Base-by-base conservation (phyloP, 2,888 invertebrate species). In the Flexamia atlantica region DNA sequence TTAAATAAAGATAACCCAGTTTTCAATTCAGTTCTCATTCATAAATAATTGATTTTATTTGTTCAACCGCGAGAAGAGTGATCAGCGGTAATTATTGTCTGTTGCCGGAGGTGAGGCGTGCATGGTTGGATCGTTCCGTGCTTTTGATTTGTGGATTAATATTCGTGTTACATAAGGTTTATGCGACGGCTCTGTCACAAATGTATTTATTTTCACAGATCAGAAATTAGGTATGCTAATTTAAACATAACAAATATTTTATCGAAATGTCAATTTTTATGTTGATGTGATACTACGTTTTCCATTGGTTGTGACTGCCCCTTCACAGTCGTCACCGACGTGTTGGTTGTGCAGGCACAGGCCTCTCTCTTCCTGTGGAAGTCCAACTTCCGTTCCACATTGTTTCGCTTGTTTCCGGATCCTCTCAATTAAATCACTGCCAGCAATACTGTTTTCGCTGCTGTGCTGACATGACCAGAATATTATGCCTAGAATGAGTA, bases 331-430 rank as follows among this genome's bases (percentile, higher is more conserved):
- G 14, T 9, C 57, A 57, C 23, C 12, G 25, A 57, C 23, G 57
- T 57, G 57, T 23, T 20, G 5, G 68, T 68, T 68, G 68, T 32
- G 68, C 68, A 32, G 68, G 68, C 32, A 68, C 30, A 30, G 68
- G 72, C 2, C 72, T n/a, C 42, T 72, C n/a, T 28, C 72, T 72
- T 72, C 72, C 72, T 72, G 72, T 72, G 72, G 42, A 30, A 30
- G 32, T n/a, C 12, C 42, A 40, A 72, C 23, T 40, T 72, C 72
- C 42, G 40, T 40, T 25, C 42, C 32, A 4, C 72, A 72, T 72
- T 72, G 72, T 72, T 72, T 40, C 72, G 42, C 32, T 40, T 20
- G 72, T 42, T 42, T 72, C 72, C 72, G 72, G 20, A 72, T 40
- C 72, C 42, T 3, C 42, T 72, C 68, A 68, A 32, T 68, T 32